Evolutionary conservation across 92 coral and sea anemone genomes (phyloP), one percentile per base, ranked within the genome.

Genomic region (Heliopora coerulea): DNA sequence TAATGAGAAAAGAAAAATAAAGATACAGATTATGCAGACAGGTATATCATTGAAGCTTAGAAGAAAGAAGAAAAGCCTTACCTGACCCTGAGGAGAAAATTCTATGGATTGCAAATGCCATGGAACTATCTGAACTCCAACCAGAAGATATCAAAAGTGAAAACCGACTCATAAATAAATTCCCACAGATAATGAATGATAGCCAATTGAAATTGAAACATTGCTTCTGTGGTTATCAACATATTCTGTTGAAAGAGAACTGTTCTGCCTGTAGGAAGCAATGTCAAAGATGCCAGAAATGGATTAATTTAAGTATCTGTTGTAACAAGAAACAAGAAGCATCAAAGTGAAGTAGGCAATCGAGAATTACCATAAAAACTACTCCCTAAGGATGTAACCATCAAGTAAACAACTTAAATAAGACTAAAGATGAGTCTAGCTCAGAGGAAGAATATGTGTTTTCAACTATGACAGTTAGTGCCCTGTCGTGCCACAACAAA

Each of bases 11-110:
- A 49, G 70, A 8, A 72, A 78, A 78, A 78, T 78, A 8, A 78
- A 78, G 54, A 80, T 74, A 26, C 82, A 78, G 41, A 78, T 77
- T n/a, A n/a, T n/a, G n/a, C n/a, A n/a, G n/a, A n/a, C n/a, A 44
- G 56, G 82, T 33, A 65, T 26, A 12, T 79, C 79, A 4, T 26
- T 65, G 32, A 31, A 64, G 57, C 56, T 80, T 11, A 15, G 79
- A 68, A 42, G n/a, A n/a, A n/a, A n/a, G n/a, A n/a, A n/a, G 83
- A 46, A 79, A 79, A 67, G 78, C 78, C 15, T 50, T 79, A 14
- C 52, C 56, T 8, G 78, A 68, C 32, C 78, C 83, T 27, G 83
- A 57, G 8, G 69, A 56, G 65, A 68, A 67, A 68, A 26, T 79
- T 13, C 56, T 56, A 29, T 31, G 54, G 32, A 33, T 48, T 17